phyloP scores from a whole-genome alignment of 2,888 invertebrate species.

The Drosophila atripex region DNA sequence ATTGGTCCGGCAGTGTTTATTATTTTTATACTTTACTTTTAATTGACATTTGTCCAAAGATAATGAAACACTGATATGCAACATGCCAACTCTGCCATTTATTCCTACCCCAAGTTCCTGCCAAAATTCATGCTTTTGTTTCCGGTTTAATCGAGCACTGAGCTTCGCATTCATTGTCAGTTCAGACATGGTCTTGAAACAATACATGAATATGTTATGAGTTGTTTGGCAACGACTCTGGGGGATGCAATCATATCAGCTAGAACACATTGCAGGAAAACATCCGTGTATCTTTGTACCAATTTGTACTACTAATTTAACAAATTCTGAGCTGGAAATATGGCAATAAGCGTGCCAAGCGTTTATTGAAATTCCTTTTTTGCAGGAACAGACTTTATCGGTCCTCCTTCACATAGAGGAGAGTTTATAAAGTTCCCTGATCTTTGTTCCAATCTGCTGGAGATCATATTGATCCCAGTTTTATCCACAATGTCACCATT shows the following conservation, averaged over 20 bases:
- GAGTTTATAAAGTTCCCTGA: too few species aligned
- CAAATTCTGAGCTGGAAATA: background rate
- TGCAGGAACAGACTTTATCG: too few species aligned
- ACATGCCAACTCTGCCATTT: constrained; percentile 62
- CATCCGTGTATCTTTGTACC: too few species aligned
- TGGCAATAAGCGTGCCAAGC: too few species aligned
- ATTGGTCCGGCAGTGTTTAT: constrained; percentile 31
- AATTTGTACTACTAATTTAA: background rate
- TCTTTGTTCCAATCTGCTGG: background rate
- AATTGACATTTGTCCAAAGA: constrained; percentile 72
- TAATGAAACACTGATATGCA: constrained; percentile 68
- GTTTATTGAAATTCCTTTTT: too few species aligned
- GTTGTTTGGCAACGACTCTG: background rate
- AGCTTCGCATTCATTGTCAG: constrained; percentile 65
- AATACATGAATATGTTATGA: constrained; percentile 1
- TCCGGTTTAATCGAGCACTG: constrained; percentile 36
- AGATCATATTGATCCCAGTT: background rate
- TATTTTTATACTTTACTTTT: constrained; percentile 60
- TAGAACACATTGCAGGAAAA: too few species aligned
- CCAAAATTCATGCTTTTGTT: constrained; percentile 21
- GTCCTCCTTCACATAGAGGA: too few species aligned
- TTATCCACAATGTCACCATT: constrained; percentile 10
- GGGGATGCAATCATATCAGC: background rate
- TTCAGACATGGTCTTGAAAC: constrained; percentile 3
- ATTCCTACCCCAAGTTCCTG: constrained; percentile 6